A percentile compares a stretch with the other conserved stretches of the same genome.
Conservation (phyloP, 2,113 vertebrate genomes). For the Cepphus grylle region DNA sequence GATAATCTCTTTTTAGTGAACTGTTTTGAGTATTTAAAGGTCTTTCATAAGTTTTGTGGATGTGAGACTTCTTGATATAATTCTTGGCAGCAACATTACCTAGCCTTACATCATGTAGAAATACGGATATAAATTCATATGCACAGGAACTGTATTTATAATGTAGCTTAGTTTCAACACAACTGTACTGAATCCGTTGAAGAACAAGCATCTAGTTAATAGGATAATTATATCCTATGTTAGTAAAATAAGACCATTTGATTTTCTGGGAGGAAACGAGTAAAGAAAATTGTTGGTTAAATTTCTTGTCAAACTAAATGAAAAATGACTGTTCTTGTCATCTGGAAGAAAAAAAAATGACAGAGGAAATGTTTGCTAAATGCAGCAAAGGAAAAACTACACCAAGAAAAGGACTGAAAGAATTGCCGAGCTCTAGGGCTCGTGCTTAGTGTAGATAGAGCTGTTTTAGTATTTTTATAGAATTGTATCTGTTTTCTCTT, state of each 20-base stretch:
- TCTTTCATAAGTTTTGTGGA: neutral
- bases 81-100: neutral
- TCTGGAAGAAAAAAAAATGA: neutral
- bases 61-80: neutral
- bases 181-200: neutral
- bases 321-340: slow-evolving; percentile 21
- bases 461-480: neutral
- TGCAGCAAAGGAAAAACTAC: neutral
- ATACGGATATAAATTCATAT: neutral
- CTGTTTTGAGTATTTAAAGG: neutral
- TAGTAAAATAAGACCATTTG: neutral
- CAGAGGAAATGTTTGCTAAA: neutral
- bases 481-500: neutral
- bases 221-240: slow-evolving; percentile 1
- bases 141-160: neutral
- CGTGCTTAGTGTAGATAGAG: neutral
- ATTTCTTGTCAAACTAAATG: slow-evolving; percentile 39
- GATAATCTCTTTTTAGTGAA: neutral
- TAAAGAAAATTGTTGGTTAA: slow-evolving; percentile 36
- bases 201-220: neutral
- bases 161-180: neutral
- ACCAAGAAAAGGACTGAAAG: neutral
- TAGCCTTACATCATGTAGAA: neutral
- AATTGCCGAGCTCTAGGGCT: neutral
- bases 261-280: slow-evolving; percentile 27